Evolutionary conservation across 2,113 vertebrate species (phyloP).

Genomic region (Miniopterus natalensis): DNA sequence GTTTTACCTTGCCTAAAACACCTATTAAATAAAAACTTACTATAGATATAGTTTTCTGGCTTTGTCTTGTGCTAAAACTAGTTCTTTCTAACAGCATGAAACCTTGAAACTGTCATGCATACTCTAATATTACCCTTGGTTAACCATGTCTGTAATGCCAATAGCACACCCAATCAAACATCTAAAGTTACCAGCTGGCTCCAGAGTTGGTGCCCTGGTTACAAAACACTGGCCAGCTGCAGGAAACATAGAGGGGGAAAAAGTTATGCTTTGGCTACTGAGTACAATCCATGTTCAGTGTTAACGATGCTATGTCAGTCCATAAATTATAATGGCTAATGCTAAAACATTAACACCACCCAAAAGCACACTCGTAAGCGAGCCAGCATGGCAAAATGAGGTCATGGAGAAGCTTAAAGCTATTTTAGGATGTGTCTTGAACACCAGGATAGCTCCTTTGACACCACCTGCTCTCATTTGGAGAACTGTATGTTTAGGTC

Average conservation of each 20-base stretch:
- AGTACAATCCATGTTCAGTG: slow-evolving; percentile 60
- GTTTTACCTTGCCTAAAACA: slow-evolving; percentile 44
- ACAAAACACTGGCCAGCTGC: slow-evolving; percentile 71
- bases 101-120: slow-evolving; percentile 54
- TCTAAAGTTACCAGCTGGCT: slow-evolving; percentile 43
- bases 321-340: slow-evolving; percentile 69
- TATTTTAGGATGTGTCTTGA: slow-evolving; percentile 80
- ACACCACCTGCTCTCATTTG: slow-evolving; percentile 81
- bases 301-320: slow-evolving; percentile 70
- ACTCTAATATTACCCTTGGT: slow-evolving; percentile 64
- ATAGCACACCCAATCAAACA: slow-evolving; percentile 64
- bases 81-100: slow-evolving; percentile 41
- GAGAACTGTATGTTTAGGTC: slow-evolving; percentile 71
- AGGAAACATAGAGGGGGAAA: slow-evolving; percentile 50
- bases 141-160: slow-evolving; percentile 50
- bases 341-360: slow-evolving; percentile 78
- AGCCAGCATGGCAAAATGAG: slow-evolving; percentile 65
- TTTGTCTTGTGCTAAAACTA: slow-evolving; percentile 64
- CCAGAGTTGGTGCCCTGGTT: slow-evolving; percentile 65
- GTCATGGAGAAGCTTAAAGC: slow-evolving; percentile 60
- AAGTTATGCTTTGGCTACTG: slow-evolving; percentile 63
- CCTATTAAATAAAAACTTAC: slow-evolving; percentile 19
- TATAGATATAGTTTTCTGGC: slow-evolving; percentile 29
- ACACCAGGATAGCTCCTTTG: slow-evolving; percentile 59
- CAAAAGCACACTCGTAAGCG: slow-evolving; percentile 62